Percentiles rank a stretch among this genome's conserved stretches.
Conservation (phyloP, 2,888 invertebrate species). For the Sarcophaga variegata region DNA sequence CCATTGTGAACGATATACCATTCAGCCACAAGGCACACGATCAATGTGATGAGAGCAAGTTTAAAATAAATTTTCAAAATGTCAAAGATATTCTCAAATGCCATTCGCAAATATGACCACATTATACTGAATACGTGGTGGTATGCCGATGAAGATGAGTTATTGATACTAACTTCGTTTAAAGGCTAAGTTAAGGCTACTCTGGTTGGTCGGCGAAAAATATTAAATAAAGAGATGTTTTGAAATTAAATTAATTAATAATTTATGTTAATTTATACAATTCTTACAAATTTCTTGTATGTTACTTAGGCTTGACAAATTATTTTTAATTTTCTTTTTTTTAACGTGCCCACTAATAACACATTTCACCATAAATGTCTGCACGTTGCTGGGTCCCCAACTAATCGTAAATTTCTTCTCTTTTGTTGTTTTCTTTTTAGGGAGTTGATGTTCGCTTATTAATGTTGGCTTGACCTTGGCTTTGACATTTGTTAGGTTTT, state of each 20-base stretch:
- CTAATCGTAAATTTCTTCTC: constrained; percentile 25
- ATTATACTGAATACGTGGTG: constrained; percentile 6
- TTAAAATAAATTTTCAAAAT: constrained; percentile 79
- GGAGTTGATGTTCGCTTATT: constrained; percentile 45
- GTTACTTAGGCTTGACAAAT: constrained; percentile 27
- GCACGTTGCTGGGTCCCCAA: constrained; percentile 4
- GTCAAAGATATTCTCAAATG: constrained; percentile 73
- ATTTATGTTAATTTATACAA: constrained; percentile 11
- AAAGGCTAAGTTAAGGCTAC: no score
- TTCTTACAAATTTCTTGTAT: background rate
- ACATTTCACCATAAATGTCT: constrained; percentile 2
- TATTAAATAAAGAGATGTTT: no score
- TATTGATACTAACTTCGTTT: no score
- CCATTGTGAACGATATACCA: constrained; percentile 78
- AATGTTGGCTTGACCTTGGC: constrained; percentile 38
- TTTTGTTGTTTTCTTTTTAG: constrained; percentile 27
- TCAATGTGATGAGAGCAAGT: constrained; percentile 76
- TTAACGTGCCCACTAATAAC: constrained; percentile 6
- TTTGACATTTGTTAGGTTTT: constrained; percentile 44
- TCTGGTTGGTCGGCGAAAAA: no score
- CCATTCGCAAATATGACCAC: constrained; percentile 71
- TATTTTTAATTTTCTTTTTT: constrained; percentile 12
- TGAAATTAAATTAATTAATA: background rate
- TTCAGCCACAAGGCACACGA: constrained; percentile 77
- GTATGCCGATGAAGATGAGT: no score